phyloP scores from a whole-genome alignment of 2,888 invertebrate genomes.

The Phyllotreta striolata region DNA sequence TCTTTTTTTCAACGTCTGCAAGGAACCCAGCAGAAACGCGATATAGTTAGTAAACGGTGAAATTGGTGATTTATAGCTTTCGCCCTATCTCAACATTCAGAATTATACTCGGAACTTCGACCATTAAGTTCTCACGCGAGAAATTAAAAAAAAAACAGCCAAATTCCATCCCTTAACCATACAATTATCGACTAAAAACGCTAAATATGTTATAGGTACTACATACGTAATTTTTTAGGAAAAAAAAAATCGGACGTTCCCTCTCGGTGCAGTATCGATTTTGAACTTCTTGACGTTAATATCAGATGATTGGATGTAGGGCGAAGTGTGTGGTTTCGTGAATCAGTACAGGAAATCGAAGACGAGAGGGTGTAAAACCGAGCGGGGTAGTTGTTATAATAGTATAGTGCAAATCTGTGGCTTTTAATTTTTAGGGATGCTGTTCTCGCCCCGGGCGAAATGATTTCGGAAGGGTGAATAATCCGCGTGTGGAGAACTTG shows the following conservation, averaged over 20 bases:
- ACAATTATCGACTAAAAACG: too few relatives aligned
- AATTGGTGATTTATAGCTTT: constrained; percentile 13
- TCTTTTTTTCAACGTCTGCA: constrained; percentile 13
- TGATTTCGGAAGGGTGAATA: constrained; percentile 61
- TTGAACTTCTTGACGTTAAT: constrained; percentile 47
- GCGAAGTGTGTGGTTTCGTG: constrained; percentile 44
- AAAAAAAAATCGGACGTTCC: too few relatives aligned
- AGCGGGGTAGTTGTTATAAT: constrained; percentile 53
- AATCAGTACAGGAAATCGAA: constrained; percentile 44
- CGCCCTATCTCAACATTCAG: background rate
- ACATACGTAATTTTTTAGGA: too few relatives aligned
- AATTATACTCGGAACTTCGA: too few relatives aligned
- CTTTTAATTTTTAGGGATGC: constrained; percentile 63
- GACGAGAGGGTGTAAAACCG: constrained; percentile 41
- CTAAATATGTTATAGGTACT: too few relatives aligned
- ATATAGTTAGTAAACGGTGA: background rate
- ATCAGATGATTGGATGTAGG: constrained; percentile 47
- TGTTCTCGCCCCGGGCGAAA: constrained; percentile 59
- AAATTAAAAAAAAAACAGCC: too few relatives aligned
- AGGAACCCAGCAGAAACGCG: background rate
- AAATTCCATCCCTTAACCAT: too few relatives aligned
- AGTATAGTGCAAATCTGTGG: constrained; percentile 61
- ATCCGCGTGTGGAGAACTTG: constrained; percentile 52
- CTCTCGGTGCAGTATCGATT: constrained; percentile 44
- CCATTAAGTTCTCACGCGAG: too few relatives aligned